These are phyloP conservation scores for Microtus oregoni DNA, from an alignment of 2,113 vertebrate species.

Conservation along the genomic window DNA sequence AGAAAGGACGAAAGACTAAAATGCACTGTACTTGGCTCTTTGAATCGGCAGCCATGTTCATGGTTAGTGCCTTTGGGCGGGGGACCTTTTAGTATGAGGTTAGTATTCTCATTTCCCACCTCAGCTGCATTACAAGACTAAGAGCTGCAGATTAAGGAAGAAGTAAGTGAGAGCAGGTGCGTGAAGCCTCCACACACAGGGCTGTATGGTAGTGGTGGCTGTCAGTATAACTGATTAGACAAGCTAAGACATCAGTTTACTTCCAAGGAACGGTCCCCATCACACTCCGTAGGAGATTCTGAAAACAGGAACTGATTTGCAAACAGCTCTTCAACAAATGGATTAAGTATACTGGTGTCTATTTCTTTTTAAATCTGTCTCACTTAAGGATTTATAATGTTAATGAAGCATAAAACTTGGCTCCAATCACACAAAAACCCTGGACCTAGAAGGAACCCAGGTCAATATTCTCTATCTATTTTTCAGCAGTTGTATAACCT, in stretches of 20 bases:
- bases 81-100: neutral
- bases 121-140: neutral
- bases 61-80: neutral
- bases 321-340: neutral
- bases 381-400: neutral
- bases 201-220: neutral
- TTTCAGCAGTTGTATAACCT: constrained; percentile 8
- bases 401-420: constrained; percentile 13
- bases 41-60: neutral
- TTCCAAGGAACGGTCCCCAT: neutral
- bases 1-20: neutral
- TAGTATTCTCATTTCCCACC: neutral
- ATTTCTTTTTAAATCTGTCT: neutral
- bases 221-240: neutral
- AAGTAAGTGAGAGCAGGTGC: neutral
- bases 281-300: neutral
- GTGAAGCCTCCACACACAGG: no score
- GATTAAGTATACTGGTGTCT: neutral
- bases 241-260: neutral
- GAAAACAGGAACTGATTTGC: neutral
- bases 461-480: neutral
- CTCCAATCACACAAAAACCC: neutral
- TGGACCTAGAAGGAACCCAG: neutral
- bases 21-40: neutral
- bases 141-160: neutral